Conservation (phyloP, 2,797 vertebrate species). For the Crocidura indochinensis region DNA sequence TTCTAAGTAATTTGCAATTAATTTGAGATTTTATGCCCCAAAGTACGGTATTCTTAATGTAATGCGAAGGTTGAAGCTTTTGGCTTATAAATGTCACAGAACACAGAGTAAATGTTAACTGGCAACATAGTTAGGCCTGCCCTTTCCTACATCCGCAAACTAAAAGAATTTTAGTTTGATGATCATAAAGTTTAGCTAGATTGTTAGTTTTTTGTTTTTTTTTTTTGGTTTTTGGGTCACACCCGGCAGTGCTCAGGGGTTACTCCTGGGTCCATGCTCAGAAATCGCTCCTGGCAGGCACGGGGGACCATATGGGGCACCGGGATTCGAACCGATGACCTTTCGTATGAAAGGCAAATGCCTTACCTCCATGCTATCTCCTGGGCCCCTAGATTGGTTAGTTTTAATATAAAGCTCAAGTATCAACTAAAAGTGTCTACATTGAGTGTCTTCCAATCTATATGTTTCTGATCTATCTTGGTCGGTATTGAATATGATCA, state of each 20-base stretch:
- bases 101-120: slow-evolving; percentile 71
- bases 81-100: slow-evolving; percentile 61
- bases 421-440: not conserved
- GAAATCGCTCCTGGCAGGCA: too few species aligned
- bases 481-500: not conserved
- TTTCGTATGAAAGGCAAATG: too few species aligned
- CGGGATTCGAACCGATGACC: too few species aligned
- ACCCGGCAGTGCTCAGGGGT: too few species aligned
- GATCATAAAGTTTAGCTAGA: slow-evolving; percentile 8
- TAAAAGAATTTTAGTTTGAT: not conserved
- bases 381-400: slow-evolving; percentile 40
- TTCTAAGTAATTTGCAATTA: slow-evolving; percentile 81
- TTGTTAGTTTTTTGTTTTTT: too few species aligned
- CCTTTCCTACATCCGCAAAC: not conserved
- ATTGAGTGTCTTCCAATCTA: not conserved
- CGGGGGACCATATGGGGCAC: too few species aligned
- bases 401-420: slow-evolving; percentile 23
- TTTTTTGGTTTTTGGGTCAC: too few species aligned
- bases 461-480: not conserved
- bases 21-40: slow-evolving; percentile 77
- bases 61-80: slow-evolving; percentile 69
- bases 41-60: slow-evolving; percentile 72
- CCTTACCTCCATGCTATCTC: too few species aligned
- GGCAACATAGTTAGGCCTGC: slow-evolving; percentile 51
- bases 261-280: too few species aligned